phyloP scores from a whole-genome alignment of 2,797 vertebrate species.

The Paguma larvata region DNA sequence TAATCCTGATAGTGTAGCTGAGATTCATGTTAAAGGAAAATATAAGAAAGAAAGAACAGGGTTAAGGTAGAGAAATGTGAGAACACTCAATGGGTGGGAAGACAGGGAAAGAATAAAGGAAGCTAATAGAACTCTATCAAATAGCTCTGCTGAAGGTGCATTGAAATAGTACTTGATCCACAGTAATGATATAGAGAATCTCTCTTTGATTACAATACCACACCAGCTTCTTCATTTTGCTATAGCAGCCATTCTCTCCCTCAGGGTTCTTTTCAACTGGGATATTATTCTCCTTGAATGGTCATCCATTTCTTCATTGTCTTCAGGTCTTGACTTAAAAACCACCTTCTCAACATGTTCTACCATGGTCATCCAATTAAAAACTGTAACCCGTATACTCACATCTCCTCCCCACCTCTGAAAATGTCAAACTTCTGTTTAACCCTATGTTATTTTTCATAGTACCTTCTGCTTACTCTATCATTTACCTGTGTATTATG shows the following conservation, averaged over 20 bases:
- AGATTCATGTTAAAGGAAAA: not conserved
- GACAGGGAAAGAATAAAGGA: too few relatives aligned
- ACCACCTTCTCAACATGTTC: not conserved
- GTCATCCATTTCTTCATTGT: not conserved
- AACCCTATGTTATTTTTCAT: not conserved
- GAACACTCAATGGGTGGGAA: not conserved
- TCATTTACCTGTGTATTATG: not conserved
- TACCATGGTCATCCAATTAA: not conserved
- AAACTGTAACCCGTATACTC: not conserved
- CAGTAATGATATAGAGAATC: not conserved
- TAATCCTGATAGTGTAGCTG: not conserved
- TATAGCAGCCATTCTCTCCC: too few relatives aligned
- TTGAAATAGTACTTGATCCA: not conserved
- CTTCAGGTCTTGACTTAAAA: not conserved
- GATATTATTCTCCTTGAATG: not conserved
- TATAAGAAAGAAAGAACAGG: not conserved
- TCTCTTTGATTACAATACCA: not conserved
- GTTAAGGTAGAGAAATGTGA: not conserved
- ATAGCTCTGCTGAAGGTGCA: not conserved
- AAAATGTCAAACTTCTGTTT: not conserved
- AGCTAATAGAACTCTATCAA: not conserved
- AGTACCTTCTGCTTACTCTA: not conserved
- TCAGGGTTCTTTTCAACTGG: not conserved
- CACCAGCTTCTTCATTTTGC: not conserved
- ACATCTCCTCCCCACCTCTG: not conserved